Evolutionary conservation across 2,888 invertebrate genomes (phyloP).

Genomic region (Catocala nupta): DNA sequence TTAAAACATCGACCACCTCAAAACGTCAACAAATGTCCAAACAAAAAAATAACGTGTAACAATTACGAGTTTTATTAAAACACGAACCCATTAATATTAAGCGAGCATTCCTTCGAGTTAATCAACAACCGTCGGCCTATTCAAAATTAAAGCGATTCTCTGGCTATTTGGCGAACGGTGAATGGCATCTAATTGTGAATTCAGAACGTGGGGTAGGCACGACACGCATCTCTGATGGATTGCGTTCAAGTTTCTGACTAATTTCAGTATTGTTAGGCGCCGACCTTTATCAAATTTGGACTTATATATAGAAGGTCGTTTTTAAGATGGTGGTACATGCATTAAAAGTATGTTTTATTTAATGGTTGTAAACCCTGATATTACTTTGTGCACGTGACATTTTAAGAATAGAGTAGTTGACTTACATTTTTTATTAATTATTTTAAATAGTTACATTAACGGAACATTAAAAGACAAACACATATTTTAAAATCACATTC

Average conservation of each 20-base stretch:
- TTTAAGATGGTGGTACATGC: neutral
- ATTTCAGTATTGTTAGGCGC: conserved; percentile 45
- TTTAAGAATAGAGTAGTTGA: no score
- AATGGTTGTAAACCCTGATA: no score
- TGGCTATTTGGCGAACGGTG: conserved; percentile 13
- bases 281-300: conserved; percentile 24
- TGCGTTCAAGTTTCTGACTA: conserved; percentile 24
- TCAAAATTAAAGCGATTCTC: conserved; percentile 50
- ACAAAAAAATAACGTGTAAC: no score
- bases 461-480: no score
- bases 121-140: conserved; percentile 42
- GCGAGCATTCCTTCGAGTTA: conserved; percentile 26
- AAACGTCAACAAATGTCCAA: no score
- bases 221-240: conserved; percentile 45
- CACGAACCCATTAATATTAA: conserved; percentile 41
- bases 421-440: no score
- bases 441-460: no score
- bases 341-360: no score
- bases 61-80: conserved; percentile 6
- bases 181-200: conserved; percentile 42
- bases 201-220: conserved; percentile 39
- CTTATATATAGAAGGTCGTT: neutral
- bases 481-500: no score
- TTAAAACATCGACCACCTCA: no score
- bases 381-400: no score